Percentiles rank a stretch among this genome's conserved stretches.
These are phyloP conservation scores for Ptyas mucosa DNA, from an alignment of 2,113 vertebrate genomes.

Conservation along the genomic window DNA sequence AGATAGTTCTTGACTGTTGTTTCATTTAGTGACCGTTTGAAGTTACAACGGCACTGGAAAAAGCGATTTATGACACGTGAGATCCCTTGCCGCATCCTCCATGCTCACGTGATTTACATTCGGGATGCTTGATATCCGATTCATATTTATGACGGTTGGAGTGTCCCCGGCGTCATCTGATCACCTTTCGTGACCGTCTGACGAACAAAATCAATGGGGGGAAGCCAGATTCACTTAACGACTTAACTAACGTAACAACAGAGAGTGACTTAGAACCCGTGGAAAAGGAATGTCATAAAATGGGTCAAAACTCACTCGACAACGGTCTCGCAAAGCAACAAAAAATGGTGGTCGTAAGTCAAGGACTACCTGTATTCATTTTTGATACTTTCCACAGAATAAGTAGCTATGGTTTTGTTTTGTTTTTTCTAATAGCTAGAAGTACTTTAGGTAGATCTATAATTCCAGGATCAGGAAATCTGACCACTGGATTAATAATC, in stretches of 20 bases:
- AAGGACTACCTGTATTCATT: not conserved
- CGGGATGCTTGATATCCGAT: not conserved
- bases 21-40: not conserved
- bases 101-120: not conserved
- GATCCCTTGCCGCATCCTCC: no score
- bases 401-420: not conserved
- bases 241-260: no score
- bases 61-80: rapidly evolving
- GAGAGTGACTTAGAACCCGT: not conserved
- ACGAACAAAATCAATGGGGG: not conserved
- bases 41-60: not conserved
- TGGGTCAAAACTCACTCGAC: not conserved
- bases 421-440: not conserved
- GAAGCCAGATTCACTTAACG: no score
- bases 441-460: not conserved
- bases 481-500: not conserved
- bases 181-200: not conserved
- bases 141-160: not conserved
- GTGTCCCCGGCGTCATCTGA: rapidly evolving
- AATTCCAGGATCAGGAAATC: not conserved
- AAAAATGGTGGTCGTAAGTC: not conserved
- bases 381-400: not conserved
- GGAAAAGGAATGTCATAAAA: not conserved
- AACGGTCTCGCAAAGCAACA: not conserved
- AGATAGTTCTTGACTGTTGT: not conserved